Evolutionary conservation across 2,888 invertebrate species (phyloP).

Genomic region (Lochmaea crataegi): DNA sequence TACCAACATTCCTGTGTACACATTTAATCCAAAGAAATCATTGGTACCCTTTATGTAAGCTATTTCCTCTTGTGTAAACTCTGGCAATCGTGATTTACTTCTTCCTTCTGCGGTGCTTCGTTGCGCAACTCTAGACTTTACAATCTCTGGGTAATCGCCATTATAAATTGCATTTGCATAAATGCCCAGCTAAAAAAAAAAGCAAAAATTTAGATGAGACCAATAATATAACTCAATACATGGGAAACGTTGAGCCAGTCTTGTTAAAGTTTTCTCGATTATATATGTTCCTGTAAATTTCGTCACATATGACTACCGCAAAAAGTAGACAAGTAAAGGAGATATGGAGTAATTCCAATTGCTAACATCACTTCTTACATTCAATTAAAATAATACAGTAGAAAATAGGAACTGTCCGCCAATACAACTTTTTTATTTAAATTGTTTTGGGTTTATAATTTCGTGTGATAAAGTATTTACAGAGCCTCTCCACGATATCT

Average conservation of each 20-base stretch:
- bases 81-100: slow-evolving; percentile 71
- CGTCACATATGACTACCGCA: too few species aligned
- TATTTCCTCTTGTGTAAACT: slow-evolving; percentile 72
- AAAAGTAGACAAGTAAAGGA: background rate
- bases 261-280: too few species aligned
- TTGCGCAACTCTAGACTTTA: slow-evolving; percentile 69
- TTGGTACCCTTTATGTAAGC: slow-evolving; percentile 69
- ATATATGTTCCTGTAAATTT: too few species aligned
- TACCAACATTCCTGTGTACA: slow-evolving; percentile 69
- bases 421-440: too few species aligned
- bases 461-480: too few species aligned
- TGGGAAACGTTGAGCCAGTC: too few species aligned
- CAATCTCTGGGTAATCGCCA: slow-evolving; percentile 74
- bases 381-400: too few species aligned
- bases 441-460: too few species aligned
- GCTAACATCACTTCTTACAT: too few species aligned
- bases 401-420: too few species aligned
- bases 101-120: slow-evolving; percentile 72
- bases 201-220: background rate
- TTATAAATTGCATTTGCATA: slow-evolving; percentile 68
- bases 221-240: background rate
- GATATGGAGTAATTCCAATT: too few species aligned
- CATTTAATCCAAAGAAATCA: slow-evolving; percentile 70
- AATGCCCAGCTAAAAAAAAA: slow-evolving; percentile 43
- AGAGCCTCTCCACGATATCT: too few species aligned